Conservation (phyloP, 2,888 invertebrate species). For the Myopa testacea region DNA sequence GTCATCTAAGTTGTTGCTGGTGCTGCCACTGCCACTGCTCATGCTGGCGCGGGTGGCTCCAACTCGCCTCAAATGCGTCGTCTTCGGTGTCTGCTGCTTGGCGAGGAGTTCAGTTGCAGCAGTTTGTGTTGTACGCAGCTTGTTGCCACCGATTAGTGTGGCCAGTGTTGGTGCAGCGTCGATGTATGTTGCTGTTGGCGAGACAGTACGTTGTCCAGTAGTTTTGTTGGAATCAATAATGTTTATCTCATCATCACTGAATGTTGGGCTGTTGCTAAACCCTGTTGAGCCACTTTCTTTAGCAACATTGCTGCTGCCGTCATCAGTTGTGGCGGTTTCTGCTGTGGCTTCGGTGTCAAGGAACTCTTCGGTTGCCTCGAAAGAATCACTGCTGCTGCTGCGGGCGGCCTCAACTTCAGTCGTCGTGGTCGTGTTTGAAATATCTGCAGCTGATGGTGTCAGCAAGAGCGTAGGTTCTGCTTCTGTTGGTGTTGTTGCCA, state of each 20-base stretch:
- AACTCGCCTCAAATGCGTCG: slow-evolving; percentile 29
- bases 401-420: slow-evolving; percentile 8
- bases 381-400: slow-evolving; percentile 26
- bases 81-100: slow-evolving; percentile 17
- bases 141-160: neutral
- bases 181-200: slow-evolving; percentile 25
- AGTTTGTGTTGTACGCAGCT: neutral
- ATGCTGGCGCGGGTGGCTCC: slow-evolving; percentile 45
- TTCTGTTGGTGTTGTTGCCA: neutral
- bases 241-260: slow-evolving; percentile 13
- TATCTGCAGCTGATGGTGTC: neutral
- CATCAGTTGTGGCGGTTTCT: slow-evolving; percentile 16
- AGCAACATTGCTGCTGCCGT: neutral
- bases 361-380: slow-evolving; percentile 25
- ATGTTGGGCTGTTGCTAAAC: slow-evolving; percentile 27
- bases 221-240: neutral
- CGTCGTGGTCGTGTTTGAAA: neutral
- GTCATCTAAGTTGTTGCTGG: slow-evolving; percentile 47
- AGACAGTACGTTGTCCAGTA: neutral
- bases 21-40: slow-evolving; percentile 35
- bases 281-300: slow-evolving; percentile 9
- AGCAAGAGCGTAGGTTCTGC: slow-evolving; percentile 7
- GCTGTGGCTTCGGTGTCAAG: slow-evolving; percentile 37
- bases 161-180: slow-evolving; percentile 4
- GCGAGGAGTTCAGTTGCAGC: neutral